phyloP scores from a whole-genome alignment of 2,797 vertebrate species.

The Sebastes matsubarae region DNA sequence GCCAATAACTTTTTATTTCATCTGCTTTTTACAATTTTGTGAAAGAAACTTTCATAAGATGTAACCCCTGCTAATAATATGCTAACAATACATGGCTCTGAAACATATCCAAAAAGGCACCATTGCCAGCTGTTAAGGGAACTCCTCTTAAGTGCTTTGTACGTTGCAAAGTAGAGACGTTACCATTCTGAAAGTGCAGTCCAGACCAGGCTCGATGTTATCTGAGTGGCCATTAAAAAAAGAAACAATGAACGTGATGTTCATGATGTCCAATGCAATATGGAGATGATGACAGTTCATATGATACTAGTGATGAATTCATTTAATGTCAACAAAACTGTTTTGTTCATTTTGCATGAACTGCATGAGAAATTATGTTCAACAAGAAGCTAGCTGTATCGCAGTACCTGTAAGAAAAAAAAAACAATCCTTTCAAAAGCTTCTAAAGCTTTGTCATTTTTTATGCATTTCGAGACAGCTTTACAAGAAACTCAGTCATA shows the following conservation, averaged over 20 bases:
- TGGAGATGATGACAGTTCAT: slow-evolving; percentile 74
- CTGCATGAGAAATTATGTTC: slow-evolving; percentile 91
- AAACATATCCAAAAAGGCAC: slow-evolving; percentile 64
- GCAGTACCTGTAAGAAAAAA: slow-evolving; percentile 83
- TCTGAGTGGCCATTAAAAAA: slow-evolving; percentile 50
- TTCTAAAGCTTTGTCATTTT: slow-evolving; percentile 91
- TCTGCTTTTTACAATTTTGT: slow-evolving; percentile 78
- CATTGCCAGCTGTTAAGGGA: slow-evolving; percentile 81
- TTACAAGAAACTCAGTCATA: slow-evolving; percentile 88
- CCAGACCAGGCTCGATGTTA: slow-evolving; percentile 56
- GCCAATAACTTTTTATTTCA: slow-evolving; percentile 70
- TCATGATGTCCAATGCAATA: slow-evolving; percentile 74
- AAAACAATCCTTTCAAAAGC: slow-evolving; percentile 85
- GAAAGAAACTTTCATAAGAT: slow-evolving; percentile 76
- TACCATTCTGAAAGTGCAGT: slow-evolving; percentile 77
- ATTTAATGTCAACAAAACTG: slow-evolving; percentile 78
- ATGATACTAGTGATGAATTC: slow-evolving; percentile 78
- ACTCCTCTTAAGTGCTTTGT: slow-evolving; percentile 81
- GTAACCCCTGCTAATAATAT: slow-evolving; percentile 70
- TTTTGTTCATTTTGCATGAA: slow-evolving; percentile 93
- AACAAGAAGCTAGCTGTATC: slow-evolving; percentile 88
- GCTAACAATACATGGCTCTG: slow-evolving; percentile 70
- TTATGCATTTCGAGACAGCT: slow-evolving; percentile 92
- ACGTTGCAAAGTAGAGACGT: slow-evolving; percentile 85
- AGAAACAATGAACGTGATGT: slow-evolving; percentile 42